Evolutionary conservation across 37 sponge, comb jelly and placozoan genomes (phyloP).

Genomic region (Chondrilla cf. caribensis): DNA sequence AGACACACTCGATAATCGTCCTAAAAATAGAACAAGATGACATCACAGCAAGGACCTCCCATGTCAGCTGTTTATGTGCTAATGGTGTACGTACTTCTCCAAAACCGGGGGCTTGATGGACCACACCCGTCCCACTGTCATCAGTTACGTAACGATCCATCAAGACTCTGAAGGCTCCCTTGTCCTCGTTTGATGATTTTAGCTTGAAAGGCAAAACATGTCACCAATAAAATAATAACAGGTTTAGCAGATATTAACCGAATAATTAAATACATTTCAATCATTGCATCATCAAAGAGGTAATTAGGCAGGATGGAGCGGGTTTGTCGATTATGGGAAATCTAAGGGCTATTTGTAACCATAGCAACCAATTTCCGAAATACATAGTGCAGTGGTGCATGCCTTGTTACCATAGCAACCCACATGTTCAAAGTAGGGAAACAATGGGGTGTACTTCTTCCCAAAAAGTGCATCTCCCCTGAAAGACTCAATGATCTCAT

Average conservation of each 20-base stretch:
- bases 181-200: conserved; percentile 26
- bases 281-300: too few species aligned
- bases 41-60: neutral
- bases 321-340: too few species aligned
- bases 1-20: conserved; percentile 88
- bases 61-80: too few species aligned
- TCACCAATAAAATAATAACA: too few species aligned
- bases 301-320: too few species aligned
- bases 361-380: too few species aligned
- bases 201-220: conserved; percentile 22
- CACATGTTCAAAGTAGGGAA: conserved; percentile 66
- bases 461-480: conserved; percentile 53
- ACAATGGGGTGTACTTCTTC: conserved; percentile 85
- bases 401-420: neutral
- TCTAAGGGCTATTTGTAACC: too few species aligned
- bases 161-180: conserved; percentile 67
- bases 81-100: conserved; percentile 52
- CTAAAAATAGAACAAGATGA: conserved; percentile 26
- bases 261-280: too few species aligned
- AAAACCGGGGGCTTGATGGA: conserved; percentile 98
- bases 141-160: conserved; percentile 90
- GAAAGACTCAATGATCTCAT: conserved; percentile 66
- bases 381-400: too few species aligned
- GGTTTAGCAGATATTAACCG: too few species aligned
- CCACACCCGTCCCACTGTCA: conserved; percentile 95